These are phyloP conservation scores for Idaea biselata DNA, from an alignment of 2,888 invertebrate genomes.

Conservation along the genomic window DNA sequence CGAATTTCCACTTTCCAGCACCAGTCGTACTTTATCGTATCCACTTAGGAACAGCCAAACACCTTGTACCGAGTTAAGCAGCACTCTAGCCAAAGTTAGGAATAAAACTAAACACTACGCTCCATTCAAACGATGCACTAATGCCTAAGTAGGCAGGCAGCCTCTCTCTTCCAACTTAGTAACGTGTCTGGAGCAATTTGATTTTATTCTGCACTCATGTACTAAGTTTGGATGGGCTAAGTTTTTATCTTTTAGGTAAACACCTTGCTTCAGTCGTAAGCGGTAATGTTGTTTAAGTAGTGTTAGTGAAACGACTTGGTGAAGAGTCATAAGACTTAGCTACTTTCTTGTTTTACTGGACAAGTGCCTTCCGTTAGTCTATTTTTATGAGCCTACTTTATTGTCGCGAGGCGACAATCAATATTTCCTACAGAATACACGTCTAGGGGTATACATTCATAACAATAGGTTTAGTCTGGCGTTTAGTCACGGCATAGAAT, in stretches of 20 bases:
- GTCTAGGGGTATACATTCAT: too few relatives aligned
- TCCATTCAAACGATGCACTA: constrained; percentile 29
- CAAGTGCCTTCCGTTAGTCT: background rate
- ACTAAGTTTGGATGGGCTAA: background rate
- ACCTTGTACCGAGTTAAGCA: constrained; percentile 21
- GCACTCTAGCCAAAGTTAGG: constrained; percentile 24
- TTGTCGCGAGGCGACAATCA: too few relatives aligned
- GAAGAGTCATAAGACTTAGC: background rate
- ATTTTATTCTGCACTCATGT: constrained; percentile 19
- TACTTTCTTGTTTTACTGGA: background rate
- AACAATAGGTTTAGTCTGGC: too few relatives aligned
- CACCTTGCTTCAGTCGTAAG: background rate
- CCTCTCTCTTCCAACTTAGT: constrained; percentile 30
- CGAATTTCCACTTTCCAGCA: constrained; percentile 16
- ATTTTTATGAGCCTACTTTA: too few relatives aligned
- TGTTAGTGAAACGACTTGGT: constrained; percentile 1
- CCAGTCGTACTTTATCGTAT: constrained; percentile 24
- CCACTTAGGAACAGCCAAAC: constrained; percentile 35
- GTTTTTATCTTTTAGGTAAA: background rate
- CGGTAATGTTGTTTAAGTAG: background rate
- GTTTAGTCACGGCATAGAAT: too few relatives aligned
- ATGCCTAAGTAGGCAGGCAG: constrained; percentile 28
- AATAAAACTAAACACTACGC: constrained; percentile 33
- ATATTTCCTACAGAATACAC: too few relatives aligned
- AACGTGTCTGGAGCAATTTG: constrained; percentile 17